Conservation (phyloP, 2,113 vertebrate genomes). For the Menura novaehollandiae region DNA sequence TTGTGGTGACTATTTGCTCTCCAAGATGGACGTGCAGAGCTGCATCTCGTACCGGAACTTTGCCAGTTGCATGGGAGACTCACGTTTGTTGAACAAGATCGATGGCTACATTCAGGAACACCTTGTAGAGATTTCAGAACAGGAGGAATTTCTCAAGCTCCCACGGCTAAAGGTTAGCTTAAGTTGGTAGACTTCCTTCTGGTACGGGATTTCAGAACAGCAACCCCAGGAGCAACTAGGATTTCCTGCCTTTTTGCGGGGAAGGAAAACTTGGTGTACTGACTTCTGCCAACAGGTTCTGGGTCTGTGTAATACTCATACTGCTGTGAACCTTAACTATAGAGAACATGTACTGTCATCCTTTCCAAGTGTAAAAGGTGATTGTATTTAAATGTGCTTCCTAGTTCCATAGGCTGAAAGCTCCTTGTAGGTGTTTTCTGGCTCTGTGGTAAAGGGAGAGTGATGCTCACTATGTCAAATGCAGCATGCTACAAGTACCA, state of each 20-base stretch:
- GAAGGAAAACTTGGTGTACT: background rate
- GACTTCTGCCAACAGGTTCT: background rate
- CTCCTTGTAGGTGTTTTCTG: background rate
- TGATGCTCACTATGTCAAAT: background rate
- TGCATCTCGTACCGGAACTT: slow-evolving; percentile 96
- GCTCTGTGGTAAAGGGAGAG: background rate
- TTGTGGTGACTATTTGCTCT: slow-evolving; percentile 96
- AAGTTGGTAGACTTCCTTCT: background rate
- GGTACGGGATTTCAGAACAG: background rate
- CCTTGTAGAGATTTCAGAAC: slow-evolving; percentile 91
- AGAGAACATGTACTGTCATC: fast-evolving
- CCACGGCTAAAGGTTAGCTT: slow-evolving; percentile 90
- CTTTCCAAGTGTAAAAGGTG: background rate
- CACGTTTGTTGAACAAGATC: slow-evolving; percentile 86
- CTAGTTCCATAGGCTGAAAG: background rate
- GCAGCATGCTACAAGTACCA: background rate
- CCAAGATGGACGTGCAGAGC: slow-evolving; percentile 89
- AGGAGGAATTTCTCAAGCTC: slow-evolving; percentile 97
- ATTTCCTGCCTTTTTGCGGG: background rate
- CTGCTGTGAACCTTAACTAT: background rate
- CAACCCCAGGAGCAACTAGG: background rate
- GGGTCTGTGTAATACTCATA: background rate
- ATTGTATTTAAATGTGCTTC: background rate
- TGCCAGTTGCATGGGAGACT: slow-evolving; percentile 90
- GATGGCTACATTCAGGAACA: slow-evolving; percentile 95